A percentile compares a stretch with the other conserved stretches of the same genome.
Conservation (phyloP, 2,797 vertebrate species). For the Streptopelia turtur region DNA sequence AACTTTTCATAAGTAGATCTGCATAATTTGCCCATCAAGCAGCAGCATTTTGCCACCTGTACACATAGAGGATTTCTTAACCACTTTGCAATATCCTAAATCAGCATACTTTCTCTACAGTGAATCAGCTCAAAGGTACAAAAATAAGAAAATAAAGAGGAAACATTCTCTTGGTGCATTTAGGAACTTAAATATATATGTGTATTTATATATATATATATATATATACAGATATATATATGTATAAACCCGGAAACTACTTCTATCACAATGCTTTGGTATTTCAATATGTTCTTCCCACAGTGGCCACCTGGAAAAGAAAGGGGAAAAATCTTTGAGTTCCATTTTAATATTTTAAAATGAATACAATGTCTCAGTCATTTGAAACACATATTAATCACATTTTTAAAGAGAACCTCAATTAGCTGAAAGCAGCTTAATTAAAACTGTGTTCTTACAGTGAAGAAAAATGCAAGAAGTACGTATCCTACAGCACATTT, state of each 20-base stretch:
- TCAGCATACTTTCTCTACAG: not conserved
- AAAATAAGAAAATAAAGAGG: not conserved
- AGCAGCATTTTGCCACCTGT: not conserved
- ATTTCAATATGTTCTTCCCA: not conserved
- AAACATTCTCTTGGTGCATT: not conserved
- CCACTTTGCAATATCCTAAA: not conserved
- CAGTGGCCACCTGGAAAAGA: not conserved
- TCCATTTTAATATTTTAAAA: conserved; percentile 46
- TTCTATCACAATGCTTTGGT: not conserved
- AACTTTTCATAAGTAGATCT: not conserved
- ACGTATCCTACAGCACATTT: conserved; percentile 39
- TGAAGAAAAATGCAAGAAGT: conserved; percentile 56
- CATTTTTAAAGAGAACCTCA: conserved; percentile 66
- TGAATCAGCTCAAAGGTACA: not conserved
- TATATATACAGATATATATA: no score
- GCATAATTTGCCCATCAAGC: not conserved
- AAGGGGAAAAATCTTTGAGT: not conserved
- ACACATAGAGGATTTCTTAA: not conserved
- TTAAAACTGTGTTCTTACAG: conserved; percentile 62
- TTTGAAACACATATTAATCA: conserved; percentile 58
- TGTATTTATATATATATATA: no score
- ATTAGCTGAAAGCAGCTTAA: conserved; percentile 65
- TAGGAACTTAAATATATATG: not conserved
- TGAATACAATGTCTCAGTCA: conserved; percentile 12
- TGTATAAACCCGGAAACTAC: no score